Evolutionary conservation across 2,113 vertebrate species (phyloP).

Genomic region (Saccopteryx bilineata): DNA sequence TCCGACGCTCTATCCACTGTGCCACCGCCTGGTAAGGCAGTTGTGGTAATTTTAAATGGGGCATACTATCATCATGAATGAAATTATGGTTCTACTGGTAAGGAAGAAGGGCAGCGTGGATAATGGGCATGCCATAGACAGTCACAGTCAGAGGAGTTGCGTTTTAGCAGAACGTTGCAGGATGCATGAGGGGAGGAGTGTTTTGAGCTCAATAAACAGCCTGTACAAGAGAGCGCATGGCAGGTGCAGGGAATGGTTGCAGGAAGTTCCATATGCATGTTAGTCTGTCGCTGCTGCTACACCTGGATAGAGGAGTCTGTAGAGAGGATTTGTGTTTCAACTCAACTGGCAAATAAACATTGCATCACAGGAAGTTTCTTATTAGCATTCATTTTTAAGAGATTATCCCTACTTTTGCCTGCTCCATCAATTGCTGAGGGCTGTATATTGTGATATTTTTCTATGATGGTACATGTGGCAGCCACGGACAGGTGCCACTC

Average conservation of each 20-base stretch:
- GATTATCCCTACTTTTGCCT: background rate
- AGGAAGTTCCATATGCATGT: too few species aligned
- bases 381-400: too few species aligned
- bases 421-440: background rate
- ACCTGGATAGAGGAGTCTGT: background rate
- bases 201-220: background rate
- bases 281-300: too few species aligned
- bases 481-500: background rate
- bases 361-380: too few species aligned
- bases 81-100: background rate
- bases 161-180: background rate
- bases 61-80: background rate
- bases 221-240: background rate
- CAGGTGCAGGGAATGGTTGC: too few species aligned
- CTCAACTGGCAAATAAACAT: too few species aligned
- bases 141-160: background rate
- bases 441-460: background rate
- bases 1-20: too few species aligned
- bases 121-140: background rate
- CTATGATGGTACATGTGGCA: background rate
- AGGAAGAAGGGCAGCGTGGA: background rate
- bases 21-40: too few species aligned
- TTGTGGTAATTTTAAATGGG: background rate
- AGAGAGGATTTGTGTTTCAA: too few species aligned
- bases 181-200: background rate